Percentiles rank a stretch among this genome's conserved stretches.
These are phyloP conservation scores for Podarcis lilfordi DNA, from an alignment of 2,797 vertebrate genomes.

Conservation along the genomic window DNA sequence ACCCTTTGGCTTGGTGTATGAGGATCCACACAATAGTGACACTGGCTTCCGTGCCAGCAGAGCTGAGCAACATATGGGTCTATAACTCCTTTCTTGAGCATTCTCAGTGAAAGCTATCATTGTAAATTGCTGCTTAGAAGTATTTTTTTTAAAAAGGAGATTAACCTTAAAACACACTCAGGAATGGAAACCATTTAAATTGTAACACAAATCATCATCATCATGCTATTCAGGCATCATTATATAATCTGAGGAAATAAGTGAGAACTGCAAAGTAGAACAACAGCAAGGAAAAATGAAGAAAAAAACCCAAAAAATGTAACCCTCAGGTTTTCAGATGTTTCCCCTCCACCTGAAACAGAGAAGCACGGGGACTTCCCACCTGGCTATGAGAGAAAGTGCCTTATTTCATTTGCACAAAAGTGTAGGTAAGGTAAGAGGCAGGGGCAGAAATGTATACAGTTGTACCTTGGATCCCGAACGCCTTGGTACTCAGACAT, in stretches of 20 bases:
- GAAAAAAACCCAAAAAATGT: neutral
- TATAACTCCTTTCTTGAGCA: slow-evolving; percentile 21
- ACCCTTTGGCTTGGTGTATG: slow-evolving; percentile 31
- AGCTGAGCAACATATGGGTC: slow-evolving; percentile 29
- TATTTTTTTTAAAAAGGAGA: slow-evolving; percentile 18
- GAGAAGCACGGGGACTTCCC: neutral
- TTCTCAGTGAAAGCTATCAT: slow-evolving; percentile 37
- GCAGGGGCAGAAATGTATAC: too few species aligned
- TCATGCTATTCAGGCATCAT: neutral
- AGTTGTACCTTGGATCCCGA: too few species aligned
- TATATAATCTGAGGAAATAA: neutral
- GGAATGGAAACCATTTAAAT: slow-evolving; percentile 1
- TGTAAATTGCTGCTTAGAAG: neutral
- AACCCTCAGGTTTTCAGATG: neutral
- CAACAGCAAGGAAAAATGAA: neutral
- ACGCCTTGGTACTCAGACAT: too few species aligned
- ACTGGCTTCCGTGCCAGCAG: slow-evolving; percentile 56
- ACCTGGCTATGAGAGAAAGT: too few species aligned
- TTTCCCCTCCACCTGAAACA: neutral
- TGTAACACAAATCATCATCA: neutral
- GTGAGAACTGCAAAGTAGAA: neutral
- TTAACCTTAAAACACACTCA: slow-evolving; percentile 14
- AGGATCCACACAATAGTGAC: slow-evolving; percentile 22
- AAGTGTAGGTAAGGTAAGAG: too few species aligned
- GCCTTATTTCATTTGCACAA: too few species aligned